A percentile compares a stretch with the other conserved stretches of the same genome.
Conservation (phyloP, 2,113 vertebrate genomes). For the Larimichthys polyactis region DNA sequence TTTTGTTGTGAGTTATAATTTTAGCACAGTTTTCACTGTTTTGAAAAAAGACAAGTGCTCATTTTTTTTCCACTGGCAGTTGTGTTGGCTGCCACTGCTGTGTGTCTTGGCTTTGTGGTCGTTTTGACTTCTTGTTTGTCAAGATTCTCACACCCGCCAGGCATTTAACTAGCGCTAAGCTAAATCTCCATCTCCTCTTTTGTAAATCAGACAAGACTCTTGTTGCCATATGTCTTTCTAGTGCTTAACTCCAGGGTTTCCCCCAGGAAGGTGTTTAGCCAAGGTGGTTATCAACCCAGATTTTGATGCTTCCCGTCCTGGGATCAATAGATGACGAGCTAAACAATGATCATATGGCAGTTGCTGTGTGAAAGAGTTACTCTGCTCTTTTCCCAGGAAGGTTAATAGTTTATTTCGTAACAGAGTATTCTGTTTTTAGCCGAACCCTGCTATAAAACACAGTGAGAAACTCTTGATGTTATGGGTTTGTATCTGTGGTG, state of each 20-base stretch:
- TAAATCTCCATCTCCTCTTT: constrained; percentile 37
- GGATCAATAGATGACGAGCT: background rate
- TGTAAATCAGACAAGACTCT: constrained; percentile 13
- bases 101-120: constrained; percentile 37
- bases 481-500: background rate
- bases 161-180: constrained; percentile 26
- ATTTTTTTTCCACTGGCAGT: constrained; percentile 17
- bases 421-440: background rate
- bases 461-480: background rate
- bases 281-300: background rate
- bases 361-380: background rate
- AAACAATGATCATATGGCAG: background rate
- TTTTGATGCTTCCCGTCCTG: background rate
- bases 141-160: constrained; percentile 43
- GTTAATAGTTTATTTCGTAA: background rate
- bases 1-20: constrained; percentile 1
- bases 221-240: constrained; percentile 32
- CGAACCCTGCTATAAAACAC: background rate
- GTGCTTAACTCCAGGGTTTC: background rate
- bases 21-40: background rate
- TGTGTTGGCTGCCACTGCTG: constrained; percentile 36
- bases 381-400: background rate
- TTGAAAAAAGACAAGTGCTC: constrained; percentile 7
- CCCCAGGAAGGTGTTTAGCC: background rate
- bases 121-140: constrained; percentile 46